Evolutionary conservation across 2,888 invertebrate species (phyloP), one percentile per base, ranked within the genome.

Genomic region (Drosophila neonasuta): DNA sequence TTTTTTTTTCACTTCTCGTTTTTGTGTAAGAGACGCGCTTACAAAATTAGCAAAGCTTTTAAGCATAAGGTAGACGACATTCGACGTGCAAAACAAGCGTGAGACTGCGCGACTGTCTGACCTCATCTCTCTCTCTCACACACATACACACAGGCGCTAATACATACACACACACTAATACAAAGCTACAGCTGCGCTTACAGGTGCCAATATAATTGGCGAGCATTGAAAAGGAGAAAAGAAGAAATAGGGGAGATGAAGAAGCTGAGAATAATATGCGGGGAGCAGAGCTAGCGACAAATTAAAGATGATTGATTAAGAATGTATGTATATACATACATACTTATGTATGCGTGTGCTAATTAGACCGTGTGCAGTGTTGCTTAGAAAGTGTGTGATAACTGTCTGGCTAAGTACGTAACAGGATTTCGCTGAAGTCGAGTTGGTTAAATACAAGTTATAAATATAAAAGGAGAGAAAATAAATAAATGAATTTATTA

Each of bases 51-150:
- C 61, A 56, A 62, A 80, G 70, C 72, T 75, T 62, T 20, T 15
- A 17, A 52, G 71, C 61, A 68, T 71, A 73, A 84, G 76, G 82
- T 81, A 63, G 80, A 81, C 79, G 82, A 81, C 77, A 81, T 79
- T 84, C 77, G 68, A 77, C 51, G 42, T 57, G 60, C 46, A 36
- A 51, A 55, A 36, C 36, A 36, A 15, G 44, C 55, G 52, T 59
- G 65, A n/a, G 63, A 20, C 24, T 42, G 45, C 46, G 55, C 44
- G 58, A 54, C 49, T 65, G 68, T 68, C 63, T 74, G 80, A 70
- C 74, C 74, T 83, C 84, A 80, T 84, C 83, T 76, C 76, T 61
- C 54, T 48, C 54, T 46, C 60, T 52, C 29, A 44, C 49, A 42
- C 45, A 58, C 6, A 45, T 15, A 15, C n/a, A 49, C 29, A 48